Conservation (phyloP, 2,113 vertebrate genomes). For the Aphyosemion australe region DNA sequence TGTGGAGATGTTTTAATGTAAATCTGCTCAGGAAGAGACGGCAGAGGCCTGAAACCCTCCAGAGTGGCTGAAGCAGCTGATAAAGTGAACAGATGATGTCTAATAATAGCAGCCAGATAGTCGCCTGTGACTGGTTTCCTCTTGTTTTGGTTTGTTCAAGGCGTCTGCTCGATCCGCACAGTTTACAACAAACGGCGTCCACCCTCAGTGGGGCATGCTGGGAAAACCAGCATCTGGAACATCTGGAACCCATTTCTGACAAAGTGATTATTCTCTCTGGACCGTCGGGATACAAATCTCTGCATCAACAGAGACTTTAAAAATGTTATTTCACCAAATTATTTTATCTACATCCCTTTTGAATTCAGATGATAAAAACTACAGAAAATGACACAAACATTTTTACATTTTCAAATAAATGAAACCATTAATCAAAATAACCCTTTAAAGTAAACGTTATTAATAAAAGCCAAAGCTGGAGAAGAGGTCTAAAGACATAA, state of each 20-base stretch:
- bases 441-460: background rate
- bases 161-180: constrained; percentile 33
- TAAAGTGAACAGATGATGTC: constrained; percentile 24
- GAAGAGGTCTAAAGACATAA: no score
- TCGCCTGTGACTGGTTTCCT: constrained; percentile 35
- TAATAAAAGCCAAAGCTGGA: no score
- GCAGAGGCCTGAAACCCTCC: constrained; percentile 9
- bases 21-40: constrained; percentile 1
- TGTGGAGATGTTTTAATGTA: background rate
- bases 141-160: constrained; percentile 46
- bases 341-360: constrained; percentile 10
- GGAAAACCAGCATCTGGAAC: constrained; percentile 33
- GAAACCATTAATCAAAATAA: no score
- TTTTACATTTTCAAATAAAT: no score
- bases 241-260: constrained; percentile 72
- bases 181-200: constrained; percentile 56
- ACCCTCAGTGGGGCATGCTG: constrained; percentile 41
- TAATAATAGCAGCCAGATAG: constrained; percentile 43
- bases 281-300: constrained; percentile 46
- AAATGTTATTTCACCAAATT: constrained; percentile 16
- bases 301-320: background rate
- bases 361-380: background rate
- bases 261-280: constrained; percentile 65
- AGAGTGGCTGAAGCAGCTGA: constrained; percentile 43
- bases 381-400: no score